phyloP scores from a whole-genome alignment of 2,888 invertebrate species.

The Neoaliturus tenellus region DNA sequence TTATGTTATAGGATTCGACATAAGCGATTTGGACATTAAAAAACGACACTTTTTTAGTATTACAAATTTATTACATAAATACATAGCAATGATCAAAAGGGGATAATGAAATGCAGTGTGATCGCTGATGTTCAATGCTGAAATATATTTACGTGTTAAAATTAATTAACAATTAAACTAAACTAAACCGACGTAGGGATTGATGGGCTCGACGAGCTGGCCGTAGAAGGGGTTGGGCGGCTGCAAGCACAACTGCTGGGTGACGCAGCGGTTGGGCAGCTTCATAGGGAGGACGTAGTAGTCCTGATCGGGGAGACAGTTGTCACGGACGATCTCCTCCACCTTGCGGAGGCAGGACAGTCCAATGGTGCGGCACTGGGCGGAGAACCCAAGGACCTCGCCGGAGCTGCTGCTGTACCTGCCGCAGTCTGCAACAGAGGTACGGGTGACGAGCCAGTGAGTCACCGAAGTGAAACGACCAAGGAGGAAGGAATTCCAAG shows the following conservation, averaged over 20 bases:
- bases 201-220: neutral
- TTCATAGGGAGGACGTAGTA: slow-evolving; percentile 39
- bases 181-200: neutral
- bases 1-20: no score
- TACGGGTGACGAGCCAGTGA: no score
- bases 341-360: slow-evolving; percentile 34
- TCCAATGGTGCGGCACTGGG: slow-evolving; percentile 8
- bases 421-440: slow-evolving; percentile 5
- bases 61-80: slow-evolving; percentile 5
- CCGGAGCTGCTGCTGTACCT: neutral
- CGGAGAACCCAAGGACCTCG: neutral
- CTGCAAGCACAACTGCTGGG: slow-evolving; percentile 20
- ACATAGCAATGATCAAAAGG: neutral
- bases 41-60: neutral
- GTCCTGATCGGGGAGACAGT: slow-evolving; percentile 11
- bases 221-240: slow-evolving; percentile 39
- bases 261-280: slow-evolving; percentile 31
- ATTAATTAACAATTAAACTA: neutral
- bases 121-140: neutral
- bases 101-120: neutral
- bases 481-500: no score
- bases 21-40: no score
- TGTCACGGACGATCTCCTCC: slow-evolving; percentile 24
- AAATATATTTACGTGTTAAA: neutral
- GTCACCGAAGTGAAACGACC: no score